Base-by-base conservation (phyloP, 2,113 vertebrate genomes). In the Mugil cephalus region DNA sequence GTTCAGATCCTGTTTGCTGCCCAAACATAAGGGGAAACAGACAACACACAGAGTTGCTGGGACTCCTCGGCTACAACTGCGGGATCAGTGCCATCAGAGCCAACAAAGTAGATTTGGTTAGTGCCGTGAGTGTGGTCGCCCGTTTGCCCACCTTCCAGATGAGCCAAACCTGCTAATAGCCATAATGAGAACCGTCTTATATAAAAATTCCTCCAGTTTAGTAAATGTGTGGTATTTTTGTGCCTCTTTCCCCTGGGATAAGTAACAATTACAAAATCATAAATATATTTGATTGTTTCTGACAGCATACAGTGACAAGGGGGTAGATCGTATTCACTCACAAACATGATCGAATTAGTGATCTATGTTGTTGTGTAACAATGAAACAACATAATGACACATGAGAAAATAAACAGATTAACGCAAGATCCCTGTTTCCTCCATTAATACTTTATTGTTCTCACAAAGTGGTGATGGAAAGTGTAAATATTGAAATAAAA, bases 21-120 rank as follows among this genome's bases (percentile, higher is more conserved):
- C 77, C 88, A 80, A 69, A 82, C 74, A 18, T 87, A 91, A 93
- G 69, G 58, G 75, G 75, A 93, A 93, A 88, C 92, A 92, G 83
- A 90, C 81, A 73, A 40, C 76, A 86, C 74, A 63, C 78, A 36
- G 43, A 83, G 50, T n/a, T 48, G 59, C 73, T 90, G 89, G 85
- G 81, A 73, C 45, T 62, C 56, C 53, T 62, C 14, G 4, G 48
- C 59, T 59, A 43, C 45, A 67, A 82, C 53, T 42, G 63, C 18
- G 15, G 53, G 47, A 64, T 18, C 4, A 1, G 48, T 65, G 54
- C 58, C 67, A 68, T 58, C 21, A 42, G 7, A 80, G 55, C 62
- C 58, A 69, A 50, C 24, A 55, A 11, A 56, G 24, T 48, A 6
- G 24, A 40, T 75, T 61, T 58, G 48, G 39, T 53, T 56, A 83